Evolutionary conservation across 2,113 vertebrate genomes (phyloP), one percentile per base, ranked within the genome.

Genomic region (Chionodraco myersi): DNA sequence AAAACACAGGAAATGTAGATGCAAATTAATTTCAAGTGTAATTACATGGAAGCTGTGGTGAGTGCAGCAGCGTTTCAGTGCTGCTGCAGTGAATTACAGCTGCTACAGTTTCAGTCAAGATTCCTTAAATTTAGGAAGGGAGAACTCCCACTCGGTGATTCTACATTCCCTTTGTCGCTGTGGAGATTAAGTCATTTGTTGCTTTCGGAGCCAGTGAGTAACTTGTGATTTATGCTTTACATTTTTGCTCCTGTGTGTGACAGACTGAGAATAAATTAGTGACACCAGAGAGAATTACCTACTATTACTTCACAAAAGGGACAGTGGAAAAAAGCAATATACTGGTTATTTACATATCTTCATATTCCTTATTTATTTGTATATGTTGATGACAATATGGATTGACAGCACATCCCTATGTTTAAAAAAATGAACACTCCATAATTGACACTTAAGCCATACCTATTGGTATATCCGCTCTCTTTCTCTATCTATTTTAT

Each of bases 31-130:
- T 62, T 61, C 7, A 23, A 81, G 63, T 57, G 49, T 61, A 56
- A 69, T 75, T 56, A 63, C 49, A 69, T 36, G 44, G 65, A 51
- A 48, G 41, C 49, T 57, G 71, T 47, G 56, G 45, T 61, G 10
- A 62, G 62, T 21, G 8, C 3, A 34, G 48, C 16, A 12, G 2
- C 1, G 23, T 10, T 12, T 66, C 51, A 14, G 54, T 49, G 26
- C 45, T 68, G 30, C 58, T 44, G 26, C 64, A 18, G 63, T 26
- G 30, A n/a, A 44, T 67, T 13, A 49, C 11, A 6, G 21, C 61
- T 59, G 47, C 47, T 26, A 30, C 7, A 66, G 10, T 44, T 41
- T n/a, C 11, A 21, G 48, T 34, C 30, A 23, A 52, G 16, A 67
- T 59, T 67, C 13, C 18, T 64, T 13, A 48, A 59, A 72, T 72